Evolutionary conservation across 2,888 invertebrate genomes (phyloP), one percentile per base, ranked within the genome.

Genomic region (Pecten maximus): DNA sequence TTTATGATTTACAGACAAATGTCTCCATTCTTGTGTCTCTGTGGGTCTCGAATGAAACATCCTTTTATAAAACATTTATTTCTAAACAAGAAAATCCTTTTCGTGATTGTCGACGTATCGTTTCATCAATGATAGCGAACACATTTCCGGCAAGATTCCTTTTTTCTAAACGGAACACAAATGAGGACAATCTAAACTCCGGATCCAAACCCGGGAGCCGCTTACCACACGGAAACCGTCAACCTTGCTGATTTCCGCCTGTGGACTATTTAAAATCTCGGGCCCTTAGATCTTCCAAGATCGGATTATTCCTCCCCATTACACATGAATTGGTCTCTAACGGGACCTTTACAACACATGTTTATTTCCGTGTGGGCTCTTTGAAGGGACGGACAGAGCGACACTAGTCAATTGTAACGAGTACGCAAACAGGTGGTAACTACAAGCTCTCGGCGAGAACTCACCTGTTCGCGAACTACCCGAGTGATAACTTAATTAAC

Each of bases 171-270:
- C 74, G 74, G 3, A 74, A 74, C 28, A 35, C 35, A 74, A 74
- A 74, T 28, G 74, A 74, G 74, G 8, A 74, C 74, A 74, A 74
- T 74, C 74, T 74, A 74, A 54, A 74, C 74, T 74, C 74, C 74
- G 74, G 74, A 74, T 74, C 74, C 74, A 35, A 35, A 74, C 74
- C 74, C 74, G 74, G 74, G 74, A 74, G 74, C 74, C 74, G 74
- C 35, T 74, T 35, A 74, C 74, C 6, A 74, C 35, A 74, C 74
- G 74, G 74, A 74, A 74, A 74, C 74, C 23, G 74, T 74, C 74
- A 28, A 35, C 23, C 74, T 74, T 74, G 35, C 74, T 74, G 28
- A 74, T 74, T 74, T 74, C 74, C 74, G 74, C 74, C 74, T 74
- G 74, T 35, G 35, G 23, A 23, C 35, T 35, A 74, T 28, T 74